Conservation (phyloP, 2,888 invertebrate species). For the Graphium colonna region DNA sequence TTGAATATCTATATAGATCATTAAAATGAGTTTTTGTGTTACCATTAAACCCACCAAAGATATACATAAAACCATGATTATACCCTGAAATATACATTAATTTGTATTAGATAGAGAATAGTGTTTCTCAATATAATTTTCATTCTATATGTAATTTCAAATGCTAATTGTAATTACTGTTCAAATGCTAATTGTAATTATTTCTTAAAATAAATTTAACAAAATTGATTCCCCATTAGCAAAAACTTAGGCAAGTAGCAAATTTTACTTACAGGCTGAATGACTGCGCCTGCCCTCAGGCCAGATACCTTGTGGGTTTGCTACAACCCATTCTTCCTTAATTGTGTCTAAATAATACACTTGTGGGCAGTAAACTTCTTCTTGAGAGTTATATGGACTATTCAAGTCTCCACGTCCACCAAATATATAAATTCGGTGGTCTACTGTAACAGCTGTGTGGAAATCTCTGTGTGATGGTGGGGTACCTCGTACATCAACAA, state of each 20-base stretch:
- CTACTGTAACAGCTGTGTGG: constrained; percentile 90
- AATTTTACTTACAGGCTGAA: constrained; percentile 92
- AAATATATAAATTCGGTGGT: constrained; percentile 91
- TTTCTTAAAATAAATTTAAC: no score
- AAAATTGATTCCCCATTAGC: no score
- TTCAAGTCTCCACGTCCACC: constrained; percentile 91
- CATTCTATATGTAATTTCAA: no score
- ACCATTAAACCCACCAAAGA: constrained; percentile 95
- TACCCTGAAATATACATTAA: constrained; percentile 82
- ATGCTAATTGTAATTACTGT: no score
- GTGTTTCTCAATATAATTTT: no score
- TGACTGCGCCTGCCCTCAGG: constrained; percentile 93
- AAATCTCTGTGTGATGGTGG: constrained; percentile 91
- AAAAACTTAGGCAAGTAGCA: no score
- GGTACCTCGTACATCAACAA: constrained; percentile 80
- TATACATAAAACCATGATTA: constrained; percentile 87
- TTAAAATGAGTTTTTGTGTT: constrained; percentile 88
- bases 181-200: no score
- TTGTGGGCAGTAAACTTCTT: constrained; percentile 89
- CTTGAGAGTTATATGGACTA: constrained; percentile 70
- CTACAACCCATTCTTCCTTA: constrained; percentile 84
- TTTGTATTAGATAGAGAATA: no score
- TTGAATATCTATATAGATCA: constrained; percentile 88
- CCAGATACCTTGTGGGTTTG: constrained; percentile 79
- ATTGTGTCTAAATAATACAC: constrained; percentile 87